Evolutionary conservation across 2,888 invertebrate species (phyloP).

Genomic region (Monoplex corrugatus): DNA sequence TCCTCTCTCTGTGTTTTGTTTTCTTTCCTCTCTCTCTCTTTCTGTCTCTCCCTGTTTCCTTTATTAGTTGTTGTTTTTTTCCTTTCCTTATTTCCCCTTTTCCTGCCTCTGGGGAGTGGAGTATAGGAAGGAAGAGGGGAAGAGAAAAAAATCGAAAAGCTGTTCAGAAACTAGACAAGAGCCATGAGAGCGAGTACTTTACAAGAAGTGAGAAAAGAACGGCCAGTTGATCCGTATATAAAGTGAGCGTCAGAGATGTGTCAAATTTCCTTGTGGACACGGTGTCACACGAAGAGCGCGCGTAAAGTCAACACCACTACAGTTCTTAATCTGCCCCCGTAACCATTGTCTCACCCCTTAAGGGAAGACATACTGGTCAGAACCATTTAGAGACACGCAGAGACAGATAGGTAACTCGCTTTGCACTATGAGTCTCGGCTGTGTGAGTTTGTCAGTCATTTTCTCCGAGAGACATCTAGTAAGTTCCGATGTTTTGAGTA

Average conservation of each 20-base stretch:
- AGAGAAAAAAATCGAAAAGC: no score
- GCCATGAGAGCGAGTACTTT: no score
- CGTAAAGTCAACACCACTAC: background rate
- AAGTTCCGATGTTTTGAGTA: no score
- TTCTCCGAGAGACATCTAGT: no score
- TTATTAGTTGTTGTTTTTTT: background rate
- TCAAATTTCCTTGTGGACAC: conserved; percentile 7
- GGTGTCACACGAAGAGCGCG: background rate
- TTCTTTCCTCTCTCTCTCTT: background rate
- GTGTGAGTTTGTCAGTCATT: no score
- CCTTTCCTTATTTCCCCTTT: background rate
- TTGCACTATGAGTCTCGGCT: no score
- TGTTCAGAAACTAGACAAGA: no score
- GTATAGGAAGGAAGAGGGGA: no score
- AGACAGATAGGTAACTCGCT: no score
- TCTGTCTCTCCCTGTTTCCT: background rate
- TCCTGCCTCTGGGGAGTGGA: no score
- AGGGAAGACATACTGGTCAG: no score
- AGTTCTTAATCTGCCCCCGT: background rate
- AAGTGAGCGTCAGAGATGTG: background rate
- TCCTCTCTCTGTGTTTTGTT: background rate
- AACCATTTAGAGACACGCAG: no score
- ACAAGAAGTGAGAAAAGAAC: background rate
- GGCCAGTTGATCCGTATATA: background rate
- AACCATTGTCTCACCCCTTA: background rate